Evolutionary conservation across 1,140 invertebrate genomes (phyloP), one percentile per base, ranked within the genome.

Genomic region (Temnothorax nylanderi): DNA sequence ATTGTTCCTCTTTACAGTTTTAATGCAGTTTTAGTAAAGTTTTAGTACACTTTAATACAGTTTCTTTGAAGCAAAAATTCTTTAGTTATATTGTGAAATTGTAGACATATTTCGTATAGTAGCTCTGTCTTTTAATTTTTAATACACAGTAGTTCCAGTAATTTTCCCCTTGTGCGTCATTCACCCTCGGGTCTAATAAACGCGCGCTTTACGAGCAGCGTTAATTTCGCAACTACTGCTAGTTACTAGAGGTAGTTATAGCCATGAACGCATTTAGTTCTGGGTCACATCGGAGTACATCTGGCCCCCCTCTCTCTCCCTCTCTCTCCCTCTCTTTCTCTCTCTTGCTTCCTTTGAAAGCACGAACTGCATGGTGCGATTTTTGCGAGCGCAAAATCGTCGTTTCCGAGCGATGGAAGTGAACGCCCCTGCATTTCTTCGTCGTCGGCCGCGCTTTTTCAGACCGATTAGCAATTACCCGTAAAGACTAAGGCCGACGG

Each of bases 161-260:
- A 81, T 69, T 87, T 60, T 90, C 65, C 88, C 88, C 41, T 51
- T 18, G 67, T 75, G 56, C 58, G 51, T 75, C 89, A 89, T 89
- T 90, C 89, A 76, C 86, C 88, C 58, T 67, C 56, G 60, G 67
- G 86, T 88, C 87, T 77, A 86, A 90, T 88, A 67, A 71, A 37
- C 77, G 64, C 32, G 37, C 56, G 64, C 80, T 90, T 90, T 88
- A 90, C 65, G 81, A 90, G 71, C 76, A 71, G 5, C 37, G 71
- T 60, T 82, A 88, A 90, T 90, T 90, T 90, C 89, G 89, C 87
- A 90, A 90, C 75, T 32, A 84, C 72, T 49, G 64, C 32, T 54
- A 6, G 58, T 49, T 49, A 67, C 77, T 37, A 56, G 47, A 71
- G 21, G 77, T 69, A 49, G 34, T 56, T 81, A 69, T 81, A 71